Evolutionary conservation across 2,888 invertebrate genomes (phyloP).

Genomic region (Copidosoma aretas): DNA sequence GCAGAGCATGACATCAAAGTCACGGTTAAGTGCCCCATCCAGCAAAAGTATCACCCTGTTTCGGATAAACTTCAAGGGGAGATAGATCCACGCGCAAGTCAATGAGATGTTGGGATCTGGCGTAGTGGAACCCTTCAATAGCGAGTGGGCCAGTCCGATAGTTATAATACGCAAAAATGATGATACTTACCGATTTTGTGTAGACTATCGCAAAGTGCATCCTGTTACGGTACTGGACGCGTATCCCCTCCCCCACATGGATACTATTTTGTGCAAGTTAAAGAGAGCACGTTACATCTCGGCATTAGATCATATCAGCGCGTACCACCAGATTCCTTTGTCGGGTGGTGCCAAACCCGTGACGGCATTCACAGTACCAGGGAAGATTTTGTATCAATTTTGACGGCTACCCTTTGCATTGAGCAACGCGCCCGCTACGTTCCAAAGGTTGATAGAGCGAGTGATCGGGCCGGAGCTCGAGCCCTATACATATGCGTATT

Average conservation of each 20-base stretch:
- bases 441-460: slow-evolving; percentile 41
- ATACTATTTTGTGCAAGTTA: slow-evolving; percentile 47
- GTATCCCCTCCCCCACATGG: slow-evolving; percentile 39
- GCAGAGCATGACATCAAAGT: too few species aligned
- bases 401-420: slow-evolving; percentile 35
- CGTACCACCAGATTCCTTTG: slow-evolving; percentile 42
- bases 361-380: slow-evolving; percentile 45
- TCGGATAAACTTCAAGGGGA: not conserved
- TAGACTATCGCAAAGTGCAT: slow-evolving; percentile 45
- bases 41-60: not conserved
- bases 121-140: not conserved
- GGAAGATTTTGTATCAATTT: slow-evolving; percentile 44
- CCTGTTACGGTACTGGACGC: slow-evolving; percentile 44
- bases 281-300: slow-evolving; percentile 43
- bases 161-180: not conserved
- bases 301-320: slow-evolving; percentile 41
- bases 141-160: not conserved
- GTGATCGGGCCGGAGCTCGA: slow-evolving; percentile 43
- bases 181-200: slow-evolving; percentile 28
- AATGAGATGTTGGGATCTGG: not conserved
- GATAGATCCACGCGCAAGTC: not conserved
- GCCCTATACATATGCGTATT: slow-evolving; percentile 36
- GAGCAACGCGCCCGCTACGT: slow-evolving; percentile 41
- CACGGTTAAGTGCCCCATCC: too few species aligned
- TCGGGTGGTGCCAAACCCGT: slow-evolving; percentile 30